Base-by-base conservation (phyloP, 2,113 vertebrate species). In the Pseudonaja textilis region DNA sequence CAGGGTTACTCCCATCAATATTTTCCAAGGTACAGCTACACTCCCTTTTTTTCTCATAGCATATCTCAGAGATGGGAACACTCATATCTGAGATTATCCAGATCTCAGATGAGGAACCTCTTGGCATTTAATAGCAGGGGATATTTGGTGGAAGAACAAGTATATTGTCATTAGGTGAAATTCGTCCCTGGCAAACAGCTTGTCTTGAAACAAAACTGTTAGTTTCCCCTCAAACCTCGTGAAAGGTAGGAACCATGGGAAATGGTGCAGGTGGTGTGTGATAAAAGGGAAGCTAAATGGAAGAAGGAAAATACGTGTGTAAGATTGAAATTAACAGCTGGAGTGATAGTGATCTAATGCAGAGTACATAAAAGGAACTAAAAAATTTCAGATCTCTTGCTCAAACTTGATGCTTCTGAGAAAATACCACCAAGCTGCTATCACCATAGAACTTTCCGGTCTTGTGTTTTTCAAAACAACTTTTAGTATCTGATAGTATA, bases 231-330 rank as follows among this genome's bases (percentile, higher is more conserved):
- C 55, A 85, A 55, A 85, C 14, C 64, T 50, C n/a, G 52, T 45
- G 81, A 89, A 57, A 81, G 55, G 74, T 1, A 42, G 81, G n/a
- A 89, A 57, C 26, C 20, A 11, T 23, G 5, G 34, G 29, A 54
- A 29, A 89, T 42, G n/a, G 45, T 26, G 9, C 11, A 61, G 22
- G 10, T n/a, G 9, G 23, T 11, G 1, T 34, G 45, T 25, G 2
- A 18, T 29, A 91, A 94, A 94, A 55, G 55, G 16, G 18, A 69
- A 95, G 94, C 23, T 11, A 88, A 91, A 93, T 88, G 22, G 20
- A 0, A 92, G 2, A 57, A 50, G 25, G 20, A 29, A 81, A 81
- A 23, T 90, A 47, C 87, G n/a, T 74, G 1, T 0, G 0, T 0
- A 0, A 34, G 47, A 0, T 1, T 0, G 0, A 85, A 64, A 93